phyloP scores from a whole-genome alignment of 2,888 invertebrate genomes.

The Heliconius ethilla region DNA sequence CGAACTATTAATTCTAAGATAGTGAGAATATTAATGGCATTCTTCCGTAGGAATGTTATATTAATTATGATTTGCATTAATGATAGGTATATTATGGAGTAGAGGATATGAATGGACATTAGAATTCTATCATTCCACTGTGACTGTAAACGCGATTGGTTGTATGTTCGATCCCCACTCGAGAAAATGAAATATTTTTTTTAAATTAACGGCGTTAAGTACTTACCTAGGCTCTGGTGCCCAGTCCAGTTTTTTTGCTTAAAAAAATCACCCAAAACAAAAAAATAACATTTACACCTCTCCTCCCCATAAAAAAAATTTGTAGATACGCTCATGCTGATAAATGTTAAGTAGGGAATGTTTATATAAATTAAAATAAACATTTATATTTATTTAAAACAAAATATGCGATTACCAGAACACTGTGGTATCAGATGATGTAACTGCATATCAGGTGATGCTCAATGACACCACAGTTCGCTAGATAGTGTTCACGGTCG shows the following conservation, averaged over 20 bases:
- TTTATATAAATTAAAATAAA: background rate
- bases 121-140: background rate
- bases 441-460: conserved; percentile 37
- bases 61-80: conserved; percentile 16
- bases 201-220: too few species aligned
- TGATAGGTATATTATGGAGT: background rate
- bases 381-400: background rate
- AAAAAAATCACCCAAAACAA: too few species aligned
- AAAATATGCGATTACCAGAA: background rate
- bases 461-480: conserved; percentile 34
- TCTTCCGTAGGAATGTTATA: conserved; percentile 5
- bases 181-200: too few species aligned
- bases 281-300: too few species aligned
- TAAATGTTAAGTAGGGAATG: background rate
- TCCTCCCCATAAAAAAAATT: too few species aligned
- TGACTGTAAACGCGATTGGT: too few species aligned
- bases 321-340: background rate
- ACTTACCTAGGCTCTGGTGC: too few species aligned
- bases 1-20: background rate
- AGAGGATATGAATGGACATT: background rate
- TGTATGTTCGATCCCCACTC: too few species aligned
- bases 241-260: too few species aligned
- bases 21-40: background rate
- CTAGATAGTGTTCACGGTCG: conserved; percentile 33
- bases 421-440: conserved; percentile 20